Evolutionary conservation across 1,140 invertebrate species (phyloP).

Genomic region (Anoplophora glabripennis): DNA sequence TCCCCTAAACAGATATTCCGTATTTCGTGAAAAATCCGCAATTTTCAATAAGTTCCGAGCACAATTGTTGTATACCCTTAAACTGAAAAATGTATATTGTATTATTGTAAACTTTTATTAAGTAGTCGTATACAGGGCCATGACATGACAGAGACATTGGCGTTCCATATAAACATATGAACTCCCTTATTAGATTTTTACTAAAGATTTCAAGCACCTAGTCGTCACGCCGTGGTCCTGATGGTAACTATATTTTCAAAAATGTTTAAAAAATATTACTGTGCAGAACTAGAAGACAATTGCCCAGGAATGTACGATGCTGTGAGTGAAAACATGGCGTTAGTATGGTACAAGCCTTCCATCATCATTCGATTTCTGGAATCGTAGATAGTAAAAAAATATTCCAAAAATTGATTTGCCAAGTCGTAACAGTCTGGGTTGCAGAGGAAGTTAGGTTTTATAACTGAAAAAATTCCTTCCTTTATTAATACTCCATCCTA

Average conservation of each 20-base stretch:
- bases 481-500: constrained; percentile 75
- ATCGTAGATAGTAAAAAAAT: constrained; percentile 83
- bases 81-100: constrained; percentile 28
- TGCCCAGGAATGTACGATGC: constrained; percentile 51
- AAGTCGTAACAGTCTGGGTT: constrained; percentile 62
- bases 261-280: constrained; percentile 26
- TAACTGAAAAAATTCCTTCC: constrained; percentile 56
- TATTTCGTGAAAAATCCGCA: constrained; percentile 40
- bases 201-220: no score
- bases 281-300: constrained; percentile 33
- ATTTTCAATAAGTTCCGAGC: constrained; percentile 38
- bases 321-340: constrained; percentile 72
- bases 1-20: constrained; percentile 50
- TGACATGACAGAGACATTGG: no score
- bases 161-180: no score
- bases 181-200: no score
- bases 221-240: no score
- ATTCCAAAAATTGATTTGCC: constrained; percentile 72
- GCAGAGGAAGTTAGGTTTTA: constrained; percentile 65
- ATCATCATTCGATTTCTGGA: constrained; percentile 71
- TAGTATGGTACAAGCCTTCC: constrained; percentile 79
- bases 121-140: no score
- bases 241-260: no score
- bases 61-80: constrained; percentile 35
- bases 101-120: no score